Base-by-base conservation (phyloP, 64 coral and sea anemone species). In the Montipora cactus region DNA sequence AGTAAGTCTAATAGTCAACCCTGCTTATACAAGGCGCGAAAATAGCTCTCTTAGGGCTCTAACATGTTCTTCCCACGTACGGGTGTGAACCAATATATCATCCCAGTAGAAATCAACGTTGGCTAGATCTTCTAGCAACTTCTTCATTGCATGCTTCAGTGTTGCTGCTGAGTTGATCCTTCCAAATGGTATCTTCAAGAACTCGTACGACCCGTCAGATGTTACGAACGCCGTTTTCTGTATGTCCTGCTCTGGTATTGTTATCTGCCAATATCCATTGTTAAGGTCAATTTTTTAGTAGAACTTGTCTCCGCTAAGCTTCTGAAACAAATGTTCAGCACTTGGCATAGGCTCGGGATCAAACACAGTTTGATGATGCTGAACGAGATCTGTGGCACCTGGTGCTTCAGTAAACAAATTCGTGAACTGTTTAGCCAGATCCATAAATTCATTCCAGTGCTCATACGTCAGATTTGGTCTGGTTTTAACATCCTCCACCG, bases 21-120 rank as follows among this genome's bases (percentile, higher is more conserved):
- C 23, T 0, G 23, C 23, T 25, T 25, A 0, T 25, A 25, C 23
- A 25, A 25, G 23, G 23, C 23, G 23, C 23, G 23, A 25, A 25
- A 25, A 25, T 0, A 25, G 23, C 23, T 25, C 23, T 25, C 23
- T 25, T 25, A 91, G 79, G 5, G 48, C 48, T 18, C 57, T 72
- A 72, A 81, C 20, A 53, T 91, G 89, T 74, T 91, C 77, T 28
- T 91, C 18, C 45, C 59, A 91, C 7, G 67, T 81, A 37, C 46
- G 16, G n/a, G 89, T 81, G 13, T 91, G 78, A 44, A 91, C 52
- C 20, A 83, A n/a, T 15, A 91, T 67, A 20, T 91, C 77, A 57
- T 81, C 62, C 49, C 79, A 51, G 66, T 81, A 91, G 25, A 48
- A 47, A 21, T 69, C 59, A 5, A 81, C 89, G 25, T 91, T 59